Evolutionary conservation across 2,797 vertebrate genomes (phyloP), one percentile per base, ranked within the genome.

Genomic region (Alouatta caraya): DNA sequence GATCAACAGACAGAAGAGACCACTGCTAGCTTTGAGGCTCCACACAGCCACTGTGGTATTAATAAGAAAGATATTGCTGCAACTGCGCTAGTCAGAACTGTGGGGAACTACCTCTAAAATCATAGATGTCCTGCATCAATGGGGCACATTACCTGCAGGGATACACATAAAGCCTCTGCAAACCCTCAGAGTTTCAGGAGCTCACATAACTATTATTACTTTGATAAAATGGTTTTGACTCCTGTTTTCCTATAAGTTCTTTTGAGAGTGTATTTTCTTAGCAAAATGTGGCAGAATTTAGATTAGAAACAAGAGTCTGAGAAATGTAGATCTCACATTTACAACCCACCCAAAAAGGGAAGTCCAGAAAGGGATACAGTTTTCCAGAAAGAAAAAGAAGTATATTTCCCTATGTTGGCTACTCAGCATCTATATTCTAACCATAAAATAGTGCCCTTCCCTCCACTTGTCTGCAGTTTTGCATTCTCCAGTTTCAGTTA

Each of bases 171-270:
- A 37, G n/a, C 2, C 42, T 70, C 78, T 78, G 44, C n/a, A 78
- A 87, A 93, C 52, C 5, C 21, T 80, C 39, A 50, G 28, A 22
- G n/a, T 39, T 93, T 14, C 59, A 84, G 57, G 39, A 93, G 2
- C n/a, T 26, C 39, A 96, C 21, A 21, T 19, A 19, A 67, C 24
- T 90, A 30, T 22, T 93, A 55, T 26, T 64, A 79, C 6, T 55
- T 64, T 88, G 55, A 82, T 50, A 86, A 90, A 94, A 90, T 67
- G 30, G n/a, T 33, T 91, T 94, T 61, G 33, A 90, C 19, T 55
- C 72, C 46, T 61, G 30, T 70, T n/a, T 87, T 13, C 21, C 52
- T 83, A 4, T 90, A n/a, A 73, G 22, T 87, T 80, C 46, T 75
- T 67, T 44, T 5, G 0, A 95, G 44, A 79, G 8, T 57, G 12